These are phyloP conservation scores for Rostratula benghalensis DNA, from an alignment of 2,113 vertebrate genomes.

Conservation along the genomic window DNA sequence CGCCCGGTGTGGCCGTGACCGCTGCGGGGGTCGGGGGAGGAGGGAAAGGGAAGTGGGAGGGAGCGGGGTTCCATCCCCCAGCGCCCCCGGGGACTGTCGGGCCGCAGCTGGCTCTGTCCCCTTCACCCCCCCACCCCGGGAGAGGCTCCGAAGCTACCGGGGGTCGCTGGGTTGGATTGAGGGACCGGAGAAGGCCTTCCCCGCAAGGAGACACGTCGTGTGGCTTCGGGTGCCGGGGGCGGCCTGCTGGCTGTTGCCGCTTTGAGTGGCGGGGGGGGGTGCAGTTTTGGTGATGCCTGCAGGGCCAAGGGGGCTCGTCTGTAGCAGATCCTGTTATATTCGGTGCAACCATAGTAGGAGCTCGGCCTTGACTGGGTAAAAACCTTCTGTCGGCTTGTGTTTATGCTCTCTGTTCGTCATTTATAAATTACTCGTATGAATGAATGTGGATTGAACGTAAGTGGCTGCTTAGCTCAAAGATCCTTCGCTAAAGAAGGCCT, in stretches of 20 bases:
- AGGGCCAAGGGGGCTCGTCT: accelerated
- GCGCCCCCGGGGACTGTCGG: background rate
- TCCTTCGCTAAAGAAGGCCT: too few species aligned
- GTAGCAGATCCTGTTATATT: accelerated
- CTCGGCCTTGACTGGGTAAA: background rate
- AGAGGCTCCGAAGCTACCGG: background rate
- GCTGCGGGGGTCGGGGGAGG: too few species aligned
- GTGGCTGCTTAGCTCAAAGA: background rate
- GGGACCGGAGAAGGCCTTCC: background rate
- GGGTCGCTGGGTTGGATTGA: background rate
- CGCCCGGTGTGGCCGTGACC: too few species aligned
- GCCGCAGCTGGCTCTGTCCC: background rate
- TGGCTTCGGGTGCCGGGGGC: background rate
- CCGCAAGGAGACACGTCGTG: background rate
- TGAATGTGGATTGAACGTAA: accelerated
- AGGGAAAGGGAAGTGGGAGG: background rate
- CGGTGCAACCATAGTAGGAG: background rate
- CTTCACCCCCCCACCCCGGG: background rate
- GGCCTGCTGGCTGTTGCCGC: background rate
- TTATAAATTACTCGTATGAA: accelerated
- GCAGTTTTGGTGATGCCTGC: background rate
- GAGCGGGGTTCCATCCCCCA: too few species aligned
- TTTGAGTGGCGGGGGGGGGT: background rate
- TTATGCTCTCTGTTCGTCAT: accelerated
- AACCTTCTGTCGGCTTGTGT: accelerated